Evolutionary conservation across 2,888 invertebrate species (phyloP), one percentile per base, ranked within the genome.

Genomic region (Drosophila paranaensis): DNA sequence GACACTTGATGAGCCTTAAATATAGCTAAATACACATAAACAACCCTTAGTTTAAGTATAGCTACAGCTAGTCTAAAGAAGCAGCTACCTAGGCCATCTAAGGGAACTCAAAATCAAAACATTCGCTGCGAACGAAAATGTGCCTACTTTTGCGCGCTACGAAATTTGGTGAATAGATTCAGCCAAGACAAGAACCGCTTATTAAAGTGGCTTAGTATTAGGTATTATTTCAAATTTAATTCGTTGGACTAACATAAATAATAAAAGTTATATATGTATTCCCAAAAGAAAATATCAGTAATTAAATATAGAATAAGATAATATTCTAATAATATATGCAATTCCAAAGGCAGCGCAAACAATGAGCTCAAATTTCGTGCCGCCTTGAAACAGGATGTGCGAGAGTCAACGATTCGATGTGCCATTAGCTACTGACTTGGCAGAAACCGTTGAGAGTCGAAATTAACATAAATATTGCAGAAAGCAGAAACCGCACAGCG

Each of bases 391-490:
- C 39, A 60, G 60, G 60, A 60, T 60, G 30, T 50, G 50, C 48
- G 14, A 30, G 16, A 60, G 39, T 60, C 48, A 39, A 50, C 14
- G 39, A 25, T 60, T 14, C 53, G 25, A 37, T 27, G 53, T 14
- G 53, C 53, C 53, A 25, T 60, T 62, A 39, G 62, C 46, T 62
- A 40, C 62, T 63, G 63, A 63, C 62, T 63, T 48, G 62, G 63
- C 45, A 51, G 45, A 61, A 77, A 43, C 65, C 74, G 74, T 78
- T 76, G 78, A 6, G 35, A 20, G 10, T 33, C 48, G 25, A 39
- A 64, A 76, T 76, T 78, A 64, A 64, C 78, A 76, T 76, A 78
- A 76, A 64, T 68, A 76, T 74, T 51, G 78, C 74, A 30, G 48
- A 53, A 55, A 55, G 40, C 33, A 58, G 46, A 60, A 64, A 74